Conservation (phyloP, 1,140 invertebrate species). For the Cyclargus thomasi region DNA sequence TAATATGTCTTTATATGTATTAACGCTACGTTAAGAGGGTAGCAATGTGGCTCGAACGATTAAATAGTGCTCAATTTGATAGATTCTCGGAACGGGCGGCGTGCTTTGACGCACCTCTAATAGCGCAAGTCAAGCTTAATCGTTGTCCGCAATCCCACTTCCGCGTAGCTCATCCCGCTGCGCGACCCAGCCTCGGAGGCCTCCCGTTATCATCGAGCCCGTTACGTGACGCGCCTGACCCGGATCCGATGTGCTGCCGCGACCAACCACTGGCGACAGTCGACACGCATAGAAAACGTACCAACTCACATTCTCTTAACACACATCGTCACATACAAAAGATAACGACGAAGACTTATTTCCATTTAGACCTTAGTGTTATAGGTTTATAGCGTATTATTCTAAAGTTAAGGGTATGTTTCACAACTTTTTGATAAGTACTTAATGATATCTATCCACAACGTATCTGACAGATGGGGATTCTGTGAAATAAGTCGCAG, state of each 20-base stretch:
- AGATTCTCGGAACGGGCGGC: background rate
- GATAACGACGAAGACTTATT: background rate
- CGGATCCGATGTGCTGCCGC: conserved; percentile 46
- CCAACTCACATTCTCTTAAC: background rate
- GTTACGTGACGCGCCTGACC: conserved; percentile 69
- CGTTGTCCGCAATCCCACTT: conserved; percentile 20
- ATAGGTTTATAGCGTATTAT: too few relatives aligned
- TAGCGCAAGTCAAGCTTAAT: conserved; percentile 18
- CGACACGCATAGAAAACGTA: conserved; percentile 1
- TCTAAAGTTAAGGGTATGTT: too few relatives aligned
- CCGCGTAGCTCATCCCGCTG: conserved; percentile 46
- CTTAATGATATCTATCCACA: too few relatives aligned
- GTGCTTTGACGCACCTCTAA: conserved; percentile 7
- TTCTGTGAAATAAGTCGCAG: too few relatives aligned
- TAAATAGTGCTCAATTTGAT: background rate
- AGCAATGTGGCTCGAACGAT: background rate
- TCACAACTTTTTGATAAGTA: too few relatives aligned
- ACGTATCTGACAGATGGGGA: too few relatives aligned
- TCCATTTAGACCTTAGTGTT: background rate
- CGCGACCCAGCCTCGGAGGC: conserved; percentile 52
- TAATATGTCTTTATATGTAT: too few relatives aligned
- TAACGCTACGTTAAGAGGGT: too few relatives aligned
- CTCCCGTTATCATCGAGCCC: conserved; percentile 60
- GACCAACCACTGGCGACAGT: conserved; percentile 24
- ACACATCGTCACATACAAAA: background rate